A percentile compares a stretch with the other conserved stretches of the same genome.
Evolutionary conservation across 2,113 vertebrate species (phyloP).

Genomic region (Passer domesticus): DNA sequence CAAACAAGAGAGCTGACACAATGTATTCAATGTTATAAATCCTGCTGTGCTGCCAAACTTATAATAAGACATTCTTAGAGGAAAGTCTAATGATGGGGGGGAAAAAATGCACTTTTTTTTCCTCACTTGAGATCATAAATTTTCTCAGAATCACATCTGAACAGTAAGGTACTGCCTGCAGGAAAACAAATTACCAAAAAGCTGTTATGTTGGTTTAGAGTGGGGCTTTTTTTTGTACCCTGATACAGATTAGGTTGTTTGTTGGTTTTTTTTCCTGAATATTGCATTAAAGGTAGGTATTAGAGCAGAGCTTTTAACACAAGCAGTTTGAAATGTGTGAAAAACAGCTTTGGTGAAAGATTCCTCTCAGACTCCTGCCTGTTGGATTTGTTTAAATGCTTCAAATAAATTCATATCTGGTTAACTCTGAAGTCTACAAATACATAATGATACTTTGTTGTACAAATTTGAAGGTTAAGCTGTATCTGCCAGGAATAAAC

Average conservation of each 20-base stretch:
- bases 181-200: not conserved
- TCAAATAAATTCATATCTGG: not conserved
- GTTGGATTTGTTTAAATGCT: not conserved
- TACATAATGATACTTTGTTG: not conserved
- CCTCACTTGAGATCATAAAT: not conserved
- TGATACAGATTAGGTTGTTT: not conserved
- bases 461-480: not conserved
- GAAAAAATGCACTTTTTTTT: not conserved
- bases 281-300: not conserved
- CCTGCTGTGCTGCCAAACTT: conserved; percentile 15
- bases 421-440: not conserved
- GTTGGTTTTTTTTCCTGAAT: not conserved
- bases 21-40: conserved; percentile 5
- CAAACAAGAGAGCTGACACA: conserved; percentile 46
- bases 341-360: not conserved
- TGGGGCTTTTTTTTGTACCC: not conserved
- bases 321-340: not conserved
- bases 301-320: not conserved
- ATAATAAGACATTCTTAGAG: conserved; percentile 15
- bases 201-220: not conserved
- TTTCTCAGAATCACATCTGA: not conserved
- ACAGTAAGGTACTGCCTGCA: not conserved
- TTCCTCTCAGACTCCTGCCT: not conserved
- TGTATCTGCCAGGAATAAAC: not conserved
- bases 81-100: not conserved